Evolutionary conservation across 37 sponge, comb jelly and placozoan genomes (phyloP), one percentile per base, ranked within the genome.

Genomic region (Dysidea cf. avara): DNA sequence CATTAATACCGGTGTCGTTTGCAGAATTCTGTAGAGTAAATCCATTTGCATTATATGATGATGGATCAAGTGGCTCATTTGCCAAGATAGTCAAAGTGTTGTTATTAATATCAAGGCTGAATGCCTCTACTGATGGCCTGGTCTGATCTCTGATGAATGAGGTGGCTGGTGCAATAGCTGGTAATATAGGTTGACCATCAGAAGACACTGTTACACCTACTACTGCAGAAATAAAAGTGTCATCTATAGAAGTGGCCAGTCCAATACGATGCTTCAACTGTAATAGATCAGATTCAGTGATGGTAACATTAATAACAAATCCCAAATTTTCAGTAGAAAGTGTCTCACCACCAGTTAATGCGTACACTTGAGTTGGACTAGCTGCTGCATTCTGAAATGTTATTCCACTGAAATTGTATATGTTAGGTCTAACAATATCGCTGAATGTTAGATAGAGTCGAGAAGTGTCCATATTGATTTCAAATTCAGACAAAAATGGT

Each of bases 51-150:
- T 58, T 70, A 50, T 81, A 83, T 21, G 96, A 90, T 13, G 84
- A n/a, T 2, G 96, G 85, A 73, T 95, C 83, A 1, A 95, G 76
- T 21, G 96, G 92, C 51, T 95, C 96, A 69, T 84, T 68, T 43
- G 91, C 82, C 28, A 86, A 26, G 48, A 95, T 50, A 20, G 43
- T 77, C 14, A 95, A 53, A 50, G 72, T 51, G 18, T 78, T 86
- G 26, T 65, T 81, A 34, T 83, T 83, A 22, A 90, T 46, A 33
- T 90, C 76, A 31, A 90, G 64, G 53, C 81, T 73, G 55, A 84
- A 95, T 39, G 85, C 77, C 18, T 63, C 34, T 1, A 95, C 20
- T 24, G 69, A 77, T 1, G 91, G 91, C 20, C 88, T 61, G 18
- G 88, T 91, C 31, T 71, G 47, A 59, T 95, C 96, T 55, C 38